phyloP scores from a whole-genome alignment of 2,888 invertebrate species.

The Spisula subtruncata region DNA sequence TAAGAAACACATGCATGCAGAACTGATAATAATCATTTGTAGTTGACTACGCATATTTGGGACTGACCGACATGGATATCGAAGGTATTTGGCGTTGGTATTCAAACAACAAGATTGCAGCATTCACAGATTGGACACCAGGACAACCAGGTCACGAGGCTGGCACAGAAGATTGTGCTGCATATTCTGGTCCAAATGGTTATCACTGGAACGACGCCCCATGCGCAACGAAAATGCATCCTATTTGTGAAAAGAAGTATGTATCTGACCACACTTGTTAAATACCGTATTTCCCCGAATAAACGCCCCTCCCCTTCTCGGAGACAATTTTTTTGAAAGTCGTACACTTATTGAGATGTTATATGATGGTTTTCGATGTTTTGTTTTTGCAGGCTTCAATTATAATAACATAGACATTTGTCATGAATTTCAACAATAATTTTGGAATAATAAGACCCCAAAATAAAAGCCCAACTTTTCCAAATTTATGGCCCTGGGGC shows the following conservation, averaged over 20 bases:
- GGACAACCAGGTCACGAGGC: not conserved
- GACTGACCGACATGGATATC: slow-evolving; percentile 24
- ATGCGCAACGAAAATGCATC: not conserved
- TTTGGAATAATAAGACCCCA: too few species aligned
- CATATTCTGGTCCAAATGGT: not conserved
- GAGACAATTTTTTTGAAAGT: too few species aligned
- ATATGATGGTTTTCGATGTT: too few species aligned
- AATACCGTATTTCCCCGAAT: too few species aligned
- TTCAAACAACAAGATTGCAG: not conserved
- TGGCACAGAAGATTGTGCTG: not conserved
- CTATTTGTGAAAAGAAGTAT: slow-evolving; percentile 29
- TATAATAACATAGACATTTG: too few species aligned
- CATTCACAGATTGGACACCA: slow-evolving; percentile 20
- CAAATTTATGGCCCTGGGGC: too few species aligned
- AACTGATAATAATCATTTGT: not conserved
- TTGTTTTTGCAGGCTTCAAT: too few species aligned
- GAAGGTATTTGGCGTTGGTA: slow-evolving; percentile 34
- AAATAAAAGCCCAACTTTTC: too few species aligned
- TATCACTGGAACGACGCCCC: slow-evolving; percentile 2
- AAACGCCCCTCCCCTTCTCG: too few species aligned
- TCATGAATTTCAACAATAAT: too few species aligned
- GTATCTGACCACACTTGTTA: not conserved
- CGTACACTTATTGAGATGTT: too few species aligned
- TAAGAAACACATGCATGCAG: too few species aligned
- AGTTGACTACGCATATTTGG: not conserved